Evolutionary conservation across 2,113 vertebrate species (phyloP), one percentile per base, ranked within the genome.

Genomic region (Oncorhynchus masou): DNA sequence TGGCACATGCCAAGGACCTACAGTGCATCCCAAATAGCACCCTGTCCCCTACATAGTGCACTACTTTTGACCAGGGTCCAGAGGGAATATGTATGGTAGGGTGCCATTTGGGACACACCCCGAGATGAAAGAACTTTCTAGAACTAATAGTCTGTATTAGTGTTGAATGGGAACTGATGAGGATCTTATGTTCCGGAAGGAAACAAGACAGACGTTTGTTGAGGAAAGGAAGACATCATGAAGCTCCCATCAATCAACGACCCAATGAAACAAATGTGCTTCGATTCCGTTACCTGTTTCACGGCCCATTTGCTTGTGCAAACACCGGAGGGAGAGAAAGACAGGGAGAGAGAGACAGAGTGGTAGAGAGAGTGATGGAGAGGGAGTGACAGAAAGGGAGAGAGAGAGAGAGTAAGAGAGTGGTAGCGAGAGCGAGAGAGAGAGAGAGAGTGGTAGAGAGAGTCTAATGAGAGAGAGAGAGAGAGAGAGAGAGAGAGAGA

Each of bases 231-330:
- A 88, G 81, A 84, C 39, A 48, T 75, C 70, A 39, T 45, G n/a
- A n/a, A n/a, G 7, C 34, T 7, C 31, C 75, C 66, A 73, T 86
- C 87, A 86, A 81, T 74, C 83, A 64, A 83, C 84, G 83, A 81
- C 66, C 39, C 48, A 77, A 75, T 82, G 73, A 88, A 88, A 86
- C 3, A 89, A 82, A 85, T 81, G 62, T 77, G 83, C 88, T 84
- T 80, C 85, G 87, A 88, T 88, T 83, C 75, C 70, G 85, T 88
- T 85, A 78, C 25, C 83, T 73, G 86, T 87, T 90, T 91, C 87
- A 90, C 75, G 79, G 86, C 82, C 82, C 86, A 88, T 90, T 90
- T 90, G 81, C 82, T 48, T 81, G 81, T 78, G 86, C 88, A 91
- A 88, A 90, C 86, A 85, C 82, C 75, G 83, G 54, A 12, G 70